phyloP scores from a whole-genome alignment of 2,888 invertebrate species.

The Drepana falcataria region DNA sequence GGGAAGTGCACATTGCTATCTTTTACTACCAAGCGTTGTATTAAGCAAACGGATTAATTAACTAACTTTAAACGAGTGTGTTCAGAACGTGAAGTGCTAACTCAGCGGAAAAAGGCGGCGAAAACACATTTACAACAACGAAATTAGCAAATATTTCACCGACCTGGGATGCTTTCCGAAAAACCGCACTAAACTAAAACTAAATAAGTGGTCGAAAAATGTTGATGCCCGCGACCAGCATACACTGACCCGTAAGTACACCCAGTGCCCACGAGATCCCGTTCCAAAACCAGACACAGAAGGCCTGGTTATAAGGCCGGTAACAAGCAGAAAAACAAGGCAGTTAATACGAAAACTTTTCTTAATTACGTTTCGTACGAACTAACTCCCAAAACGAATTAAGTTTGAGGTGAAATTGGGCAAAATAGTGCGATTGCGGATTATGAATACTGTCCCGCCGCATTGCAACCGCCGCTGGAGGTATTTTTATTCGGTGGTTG shows the following conservation, averaged over 20 bases:
- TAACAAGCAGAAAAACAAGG: constrained; percentile 63
- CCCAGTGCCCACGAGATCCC: constrained; percentile 9
- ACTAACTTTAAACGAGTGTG: not conserved
- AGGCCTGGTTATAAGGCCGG: constrained; percentile 36
- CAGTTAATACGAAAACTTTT: constrained; percentile 73
- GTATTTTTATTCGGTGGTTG: too few species aligned
- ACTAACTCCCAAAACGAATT: constrained; percentile 73
- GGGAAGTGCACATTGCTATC: too few species aligned
- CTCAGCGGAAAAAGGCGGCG: constrained; percentile 12
- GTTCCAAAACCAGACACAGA: constrained; percentile 18
- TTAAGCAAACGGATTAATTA: too few species aligned
- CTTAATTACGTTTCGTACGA: constrained; percentile 67
- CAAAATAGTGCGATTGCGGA: constrained; percentile 49
- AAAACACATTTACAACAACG: constrained; percentile 70
- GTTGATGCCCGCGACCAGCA: constrained; percentile 39
- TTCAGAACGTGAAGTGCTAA: constrained; percentile 7
- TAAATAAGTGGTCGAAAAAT: constrained; percentile 73
- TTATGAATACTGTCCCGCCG: constrained; percentile 40
- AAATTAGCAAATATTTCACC: constrained; percentile 74
- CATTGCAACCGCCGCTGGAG: not conserved
- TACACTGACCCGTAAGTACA: constrained; percentile 28
- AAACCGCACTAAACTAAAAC: constrained; percentile 63
- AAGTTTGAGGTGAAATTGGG: constrained; percentile 57
- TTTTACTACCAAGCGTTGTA: too few species aligned
- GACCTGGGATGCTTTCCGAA: constrained; percentile 60